A percentile compares a stretch with the other conserved stretches of the same genome.
phyloP scores from a whole-genome alignment of 2,113 vertebrate species.

The Phocoena phocoena region DNA sequence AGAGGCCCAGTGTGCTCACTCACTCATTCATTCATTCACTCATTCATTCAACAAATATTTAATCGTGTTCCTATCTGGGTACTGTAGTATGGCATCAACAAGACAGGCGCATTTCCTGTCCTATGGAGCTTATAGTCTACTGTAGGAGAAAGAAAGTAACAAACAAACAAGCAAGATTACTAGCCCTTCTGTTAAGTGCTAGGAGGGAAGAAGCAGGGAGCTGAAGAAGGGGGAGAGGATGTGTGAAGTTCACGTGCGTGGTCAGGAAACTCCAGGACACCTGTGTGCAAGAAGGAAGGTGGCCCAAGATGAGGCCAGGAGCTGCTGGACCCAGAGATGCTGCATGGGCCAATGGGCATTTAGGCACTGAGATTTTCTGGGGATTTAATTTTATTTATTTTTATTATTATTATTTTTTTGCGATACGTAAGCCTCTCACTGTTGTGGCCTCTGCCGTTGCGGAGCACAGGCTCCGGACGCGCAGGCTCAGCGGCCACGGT shows the following conservation, averaged over 20 bases:
- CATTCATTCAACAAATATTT: not conserved
- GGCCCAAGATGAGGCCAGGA: not conserved
- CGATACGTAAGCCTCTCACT: no score
- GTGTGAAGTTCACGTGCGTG: not conserved
- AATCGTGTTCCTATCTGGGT: not conserved
- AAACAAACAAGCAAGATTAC: no score
- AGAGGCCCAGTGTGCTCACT: not conserved
- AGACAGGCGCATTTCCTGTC: not conserved
- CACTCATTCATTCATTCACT: not conserved
- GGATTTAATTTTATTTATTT: not conserved
- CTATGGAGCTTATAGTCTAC: not conserved
- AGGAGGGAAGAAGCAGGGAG: not conserved
- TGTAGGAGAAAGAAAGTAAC: not conserved
- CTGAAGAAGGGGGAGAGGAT: rapidly evolving
- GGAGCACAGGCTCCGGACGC: no score
- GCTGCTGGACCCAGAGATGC: not conserved
- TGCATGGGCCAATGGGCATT: not conserved
- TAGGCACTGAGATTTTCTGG: not conserved
- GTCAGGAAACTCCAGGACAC: not conserved
- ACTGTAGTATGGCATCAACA: no score
- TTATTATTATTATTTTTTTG: no score
- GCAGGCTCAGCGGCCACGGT: no score
- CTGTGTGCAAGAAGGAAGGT: not conserved
- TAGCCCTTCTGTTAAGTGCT: rapidly evolving
- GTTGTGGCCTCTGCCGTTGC: no score